These are phyloP conservation scores for Philypnodon macrostomus DNA, from an alignment of 2,797 vertebrate genomes.

Conservation along the genomic window DNA sequence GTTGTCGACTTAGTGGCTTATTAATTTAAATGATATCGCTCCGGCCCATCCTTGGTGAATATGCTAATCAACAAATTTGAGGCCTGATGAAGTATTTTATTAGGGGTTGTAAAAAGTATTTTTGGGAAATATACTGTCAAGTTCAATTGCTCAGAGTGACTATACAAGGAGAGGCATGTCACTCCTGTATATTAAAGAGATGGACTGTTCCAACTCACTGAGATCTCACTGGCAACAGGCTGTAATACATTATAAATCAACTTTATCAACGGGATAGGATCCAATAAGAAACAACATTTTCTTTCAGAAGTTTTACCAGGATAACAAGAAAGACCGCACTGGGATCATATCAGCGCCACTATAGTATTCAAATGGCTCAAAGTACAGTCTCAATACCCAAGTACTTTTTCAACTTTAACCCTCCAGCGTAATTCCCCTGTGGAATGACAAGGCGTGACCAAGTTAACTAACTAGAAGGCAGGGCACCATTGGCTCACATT, in stretches of 20 bases:
- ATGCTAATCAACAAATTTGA: conserved; percentile 75
- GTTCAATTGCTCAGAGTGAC: conserved; percentile 68
- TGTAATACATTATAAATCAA: conserved; percentile 13
- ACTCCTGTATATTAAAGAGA: conserved; percentile 48
- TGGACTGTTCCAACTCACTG: conserved; percentile 23
- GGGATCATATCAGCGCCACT: too few relatives aligned
- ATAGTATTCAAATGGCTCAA: too few relatives aligned
- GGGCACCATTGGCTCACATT: too few relatives aligned
- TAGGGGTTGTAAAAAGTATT: conserved; percentile 67
- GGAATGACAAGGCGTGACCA: too few relatives aligned
- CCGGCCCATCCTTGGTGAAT: conserved; percentile 58
- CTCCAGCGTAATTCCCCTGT: too few relatives aligned
- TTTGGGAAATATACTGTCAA: conserved; percentile 65
- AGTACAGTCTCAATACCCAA: too few relatives aligned
- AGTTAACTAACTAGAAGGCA: too few relatives aligned
- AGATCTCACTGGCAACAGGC: conserved; percentile 28
- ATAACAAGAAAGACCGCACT: background rate
- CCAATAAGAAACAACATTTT: conserved; percentile 8
- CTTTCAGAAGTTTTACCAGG: too few relatives aligned
- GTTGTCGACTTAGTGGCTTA: conserved; percentile 65
- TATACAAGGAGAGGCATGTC: conserved; percentile 51
- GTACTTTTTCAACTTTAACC: too few relatives aligned
- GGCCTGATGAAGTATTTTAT: conserved; percentile 70
- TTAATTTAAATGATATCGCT: conserved; percentile 70
- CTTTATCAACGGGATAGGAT: conserved; percentile 16